These are phyloP conservation scores for Drosophila aldrichi DNA, from an alignment of 2,888 invertebrate genomes.

Conservation along the genomic window DNA sequence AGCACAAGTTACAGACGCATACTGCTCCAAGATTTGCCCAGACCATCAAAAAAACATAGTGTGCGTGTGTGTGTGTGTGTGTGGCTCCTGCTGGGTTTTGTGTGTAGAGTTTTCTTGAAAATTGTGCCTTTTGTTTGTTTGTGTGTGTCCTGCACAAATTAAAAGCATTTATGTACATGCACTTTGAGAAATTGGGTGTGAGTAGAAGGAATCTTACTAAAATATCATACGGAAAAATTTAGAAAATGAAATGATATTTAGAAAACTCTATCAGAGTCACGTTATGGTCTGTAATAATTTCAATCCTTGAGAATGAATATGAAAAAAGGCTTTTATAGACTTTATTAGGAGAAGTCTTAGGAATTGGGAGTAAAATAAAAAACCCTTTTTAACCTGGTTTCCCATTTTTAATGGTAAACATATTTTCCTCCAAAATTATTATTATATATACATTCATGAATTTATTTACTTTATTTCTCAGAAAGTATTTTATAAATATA, in stretches of 20 bases:
- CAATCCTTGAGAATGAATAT: too few species aligned
- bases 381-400: too few species aligned
- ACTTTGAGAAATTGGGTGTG: background rate
- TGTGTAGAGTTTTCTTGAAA: constrained; percentile 73
- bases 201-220: background rate
- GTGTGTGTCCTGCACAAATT: constrained; percentile 67
- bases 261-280: background rate
- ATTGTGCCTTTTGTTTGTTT: constrained; percentile 55
- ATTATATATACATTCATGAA: background rate
- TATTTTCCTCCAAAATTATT: too few species aligned
- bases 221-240: background rate
- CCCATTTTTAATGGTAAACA: too few species aligned
- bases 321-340: too few species aligned
- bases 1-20: constrained; percentile 62
- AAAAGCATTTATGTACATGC: constrained; percentile 71
- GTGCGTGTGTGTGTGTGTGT: constrained; percentile 12
- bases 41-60: constrained; percentile 31
- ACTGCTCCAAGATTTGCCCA: constrained; percentile 72
- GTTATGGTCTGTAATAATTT: too few species aligned
- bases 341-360: too few species aligned
- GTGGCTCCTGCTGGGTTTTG: constrained; percentile 5
- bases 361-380: too few species aligned
- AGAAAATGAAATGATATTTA: too few species aligned
- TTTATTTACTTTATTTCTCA: too few species aligned
- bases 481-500: too few species aligned